A percentile compares a stretch with the other conserved stretches of the same genome.
Evolutionary conservation across 1,140 invertebrate species (phyloP).

Genomic region (Pissodes strobi): DNA sequence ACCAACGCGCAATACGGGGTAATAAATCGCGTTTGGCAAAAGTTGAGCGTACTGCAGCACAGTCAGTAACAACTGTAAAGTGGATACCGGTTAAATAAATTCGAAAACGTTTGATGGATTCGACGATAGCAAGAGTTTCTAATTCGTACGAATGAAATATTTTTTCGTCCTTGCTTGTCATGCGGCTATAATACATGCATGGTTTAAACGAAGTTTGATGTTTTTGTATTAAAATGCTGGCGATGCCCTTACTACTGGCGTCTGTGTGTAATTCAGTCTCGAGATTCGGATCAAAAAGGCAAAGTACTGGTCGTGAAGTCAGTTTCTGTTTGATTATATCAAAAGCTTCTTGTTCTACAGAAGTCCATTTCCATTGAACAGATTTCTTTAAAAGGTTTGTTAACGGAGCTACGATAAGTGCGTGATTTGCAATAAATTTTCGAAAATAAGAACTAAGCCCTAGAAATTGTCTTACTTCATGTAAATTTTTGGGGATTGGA

Average conservation of each 20-base stretch:
- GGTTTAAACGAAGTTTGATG: conserved; percentile 48
- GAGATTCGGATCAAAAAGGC: too few relatives aligned
- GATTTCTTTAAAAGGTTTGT: too few relatives aligned
- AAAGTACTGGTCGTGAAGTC: too few relatives aligned
- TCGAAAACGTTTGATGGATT: conserved; percentile 57
- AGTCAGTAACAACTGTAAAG: too few relatives aligned
- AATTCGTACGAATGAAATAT: conserved; percentile 54
- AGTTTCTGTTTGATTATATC: too few relatives aligned
- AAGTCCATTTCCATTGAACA: too few relatives aligned
- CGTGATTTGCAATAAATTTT: conserved; percentile 50
- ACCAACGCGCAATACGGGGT: conserved; percentile 53
- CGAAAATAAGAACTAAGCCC: too few relatives aligned
- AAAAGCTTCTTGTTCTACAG: too few relatives aligned
- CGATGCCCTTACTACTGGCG: too few relatives aligned
- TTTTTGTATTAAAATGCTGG: too few relatives aligned
- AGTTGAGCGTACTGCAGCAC: conserved; percentile 46
- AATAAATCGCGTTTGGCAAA: conserved; percentile 49
- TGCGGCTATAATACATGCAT: conserved; percentile 56
- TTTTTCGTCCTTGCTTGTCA: conserved; percentile 49
- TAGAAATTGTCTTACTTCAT: conserved; percentile 48
- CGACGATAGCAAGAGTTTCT: conserved; percentile 56
- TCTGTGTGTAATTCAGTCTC: too few relatives aligned
- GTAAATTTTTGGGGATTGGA: conserved; percentile 42
- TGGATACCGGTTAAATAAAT: conserved; percentile 56
- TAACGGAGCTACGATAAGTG: conserved; percentile 42